Base-by-base conservation (phyloP, 2,888 invertebrate species). In the Stenichneumon culpator region DNA sequence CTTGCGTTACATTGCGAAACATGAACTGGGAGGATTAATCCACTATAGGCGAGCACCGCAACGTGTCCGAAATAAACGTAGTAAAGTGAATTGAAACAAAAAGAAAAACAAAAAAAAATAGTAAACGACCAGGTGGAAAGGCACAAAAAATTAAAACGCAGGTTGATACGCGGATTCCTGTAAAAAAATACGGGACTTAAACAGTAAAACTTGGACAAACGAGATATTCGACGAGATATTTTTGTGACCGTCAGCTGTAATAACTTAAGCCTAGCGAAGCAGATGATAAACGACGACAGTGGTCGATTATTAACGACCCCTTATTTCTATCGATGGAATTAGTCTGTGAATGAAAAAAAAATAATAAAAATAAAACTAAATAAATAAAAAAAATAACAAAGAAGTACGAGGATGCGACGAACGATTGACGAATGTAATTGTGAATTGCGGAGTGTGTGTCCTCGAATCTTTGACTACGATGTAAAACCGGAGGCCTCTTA, bases 241-340 rank as follows among this genome's bases (percentile, higher is more conserved):
- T 93, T 93, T 93, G 90, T 92, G 93, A 92, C 90, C 90, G 89
- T 89, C 91, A 87, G 84, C 86, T 89, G 83, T 82, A 86, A 87
- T 82, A 82, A 44, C 80, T 86, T 82, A 57, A 67, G 78, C 70
- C 65, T 77, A 75, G 77, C 54, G 70, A 82, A 44, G 72, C 72
- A 72, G 32, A 69, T 32, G 72, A 80, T 67, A 52, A 73, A 57
- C 63, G 65, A 72, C 63, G 65, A 73, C 72, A 39, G 73, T 39
- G 79, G 67, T 80, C 73, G 54, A 44, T 14, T 80, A 80, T 80
- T 39, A 83, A 85, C 86, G 88, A 83, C 68, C 86, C 78, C 81
- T 78, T 84, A 85, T 89, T 87, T 87, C 57, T 87, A 87, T 81
- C 82, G 80, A 77, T 86, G 73, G 65, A 68, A 75, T 83, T 79